phyloP scores from a whole-genome alignment of 2,113 vertebrate genomes.

The Oryzias melastigma region DNA sequence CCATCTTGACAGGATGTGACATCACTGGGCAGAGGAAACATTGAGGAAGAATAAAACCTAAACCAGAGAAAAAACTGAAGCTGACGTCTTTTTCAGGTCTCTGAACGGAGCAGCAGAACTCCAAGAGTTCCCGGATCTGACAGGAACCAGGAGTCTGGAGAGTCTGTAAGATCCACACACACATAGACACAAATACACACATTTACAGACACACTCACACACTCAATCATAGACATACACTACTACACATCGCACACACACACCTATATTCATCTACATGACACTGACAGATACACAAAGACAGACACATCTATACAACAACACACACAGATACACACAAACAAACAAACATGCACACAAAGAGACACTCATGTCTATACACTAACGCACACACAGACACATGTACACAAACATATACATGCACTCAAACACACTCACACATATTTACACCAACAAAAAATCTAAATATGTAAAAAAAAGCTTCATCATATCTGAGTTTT shows the following conservation, averaged over 20 bases:
- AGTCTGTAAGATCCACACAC: slow-evolving; percentile 84
- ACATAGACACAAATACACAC: too few relatives aligned
- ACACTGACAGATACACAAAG: not conserved
- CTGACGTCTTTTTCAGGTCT: slow-evolving; percentile 75
- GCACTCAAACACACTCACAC: not conserved
- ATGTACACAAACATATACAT: too few relatives aligned
- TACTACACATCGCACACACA: slow-evolving; percentile 8
- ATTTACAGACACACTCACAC: slow-evolving; percentile 24
- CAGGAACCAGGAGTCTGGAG: slow-evolving; percentile 87
- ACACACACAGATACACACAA: too few relatives aligned
- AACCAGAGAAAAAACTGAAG: not conserved
- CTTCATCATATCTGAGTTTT: slow-evolving; percentile 11
- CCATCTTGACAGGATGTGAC: too few relatives aligned
- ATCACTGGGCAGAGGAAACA: too few relatives aligned
- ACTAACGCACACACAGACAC: too few relatives aligned
- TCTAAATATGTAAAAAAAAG: not conserved
- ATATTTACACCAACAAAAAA: too few relatives aligned
- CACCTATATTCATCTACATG: not conserved
- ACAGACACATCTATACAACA: slow-evolving; percentile 1
- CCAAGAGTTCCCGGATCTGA: slow-evolving; percentile 90
- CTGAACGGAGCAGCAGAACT: slow-evolving; percentile 91
- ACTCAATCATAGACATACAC: too few relatives aligned
- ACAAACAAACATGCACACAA: too few relatives aligned
- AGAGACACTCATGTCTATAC: too few relatives aligned
- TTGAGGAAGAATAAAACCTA: too few relatives aligned